Conservation (phyloP, 2,797 vertebrate genomes). For the Dromococcyx pavoninus region DNA sequence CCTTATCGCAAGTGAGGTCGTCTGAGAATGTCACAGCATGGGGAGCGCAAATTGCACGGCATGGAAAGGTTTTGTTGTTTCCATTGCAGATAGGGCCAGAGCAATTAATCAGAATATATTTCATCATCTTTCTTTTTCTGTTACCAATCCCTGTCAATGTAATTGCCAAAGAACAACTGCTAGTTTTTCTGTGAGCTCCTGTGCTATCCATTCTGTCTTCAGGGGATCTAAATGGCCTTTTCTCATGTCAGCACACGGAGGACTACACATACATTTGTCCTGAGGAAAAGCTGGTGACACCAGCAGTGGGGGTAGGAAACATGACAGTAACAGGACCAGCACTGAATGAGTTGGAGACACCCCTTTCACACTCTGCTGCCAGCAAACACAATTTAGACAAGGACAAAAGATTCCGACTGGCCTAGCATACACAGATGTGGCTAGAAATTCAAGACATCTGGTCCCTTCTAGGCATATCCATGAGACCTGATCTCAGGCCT, state of each 20-base stretch:
- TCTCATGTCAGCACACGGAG: background rate
- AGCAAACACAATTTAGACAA: background rate
- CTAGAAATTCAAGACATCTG: background rate
- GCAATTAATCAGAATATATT: slow-evolving; percentile 49
- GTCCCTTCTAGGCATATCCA: background rate
- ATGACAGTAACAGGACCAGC: background rate
- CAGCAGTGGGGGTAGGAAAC: background rate
- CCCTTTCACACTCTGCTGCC: background rate
- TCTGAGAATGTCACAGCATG: slow-evolving; percentile 17
- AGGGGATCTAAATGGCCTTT: slow-evolving; percentile 27
- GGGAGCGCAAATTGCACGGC: slow-evolving; percentile 25
- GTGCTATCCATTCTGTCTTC: slow-evolving; percentile 17
- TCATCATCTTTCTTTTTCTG: background rate
- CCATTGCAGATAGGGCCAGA: background rate
- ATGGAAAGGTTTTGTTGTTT: slow-evolving; percentile 6
- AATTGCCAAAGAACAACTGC: slow-evolving; percentile 25
- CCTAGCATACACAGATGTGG: background rate
- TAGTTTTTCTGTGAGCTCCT: slow-evolving; percentile 49
- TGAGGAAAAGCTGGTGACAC: background rate
- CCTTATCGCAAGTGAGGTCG: background rate
- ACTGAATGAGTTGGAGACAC: background rate
- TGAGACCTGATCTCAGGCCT: background rate
- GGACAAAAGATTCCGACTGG: background rate
- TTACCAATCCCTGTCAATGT: slow-evolving; percentile 17
- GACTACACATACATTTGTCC: background rate